Evolutionary conservation across 30 jellyfish, hydroid and myxozoan species (phyloP).

Genomic region (Aurelia aurita complex sp. Pacific): DNA sequence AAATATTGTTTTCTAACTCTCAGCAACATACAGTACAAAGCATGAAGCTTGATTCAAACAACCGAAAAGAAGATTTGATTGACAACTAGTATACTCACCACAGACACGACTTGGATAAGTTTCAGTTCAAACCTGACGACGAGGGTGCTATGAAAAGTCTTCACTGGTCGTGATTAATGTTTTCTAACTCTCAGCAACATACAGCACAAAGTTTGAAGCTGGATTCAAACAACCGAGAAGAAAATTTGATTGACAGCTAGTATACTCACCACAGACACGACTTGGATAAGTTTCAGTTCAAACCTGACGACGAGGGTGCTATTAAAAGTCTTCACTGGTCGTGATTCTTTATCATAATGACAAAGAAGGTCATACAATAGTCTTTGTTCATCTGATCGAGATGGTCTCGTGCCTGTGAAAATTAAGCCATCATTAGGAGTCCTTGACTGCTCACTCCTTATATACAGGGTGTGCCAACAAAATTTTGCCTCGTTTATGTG

Average conservation of each 20-base stretch:
- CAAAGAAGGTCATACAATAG: constrained; percentile 58
- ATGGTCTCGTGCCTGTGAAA: constrained; percentile 16
- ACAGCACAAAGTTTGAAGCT: too few relatives aligned
- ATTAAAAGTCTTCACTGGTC: constrained; percentile 38
- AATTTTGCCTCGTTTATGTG: too few relatives aligned
- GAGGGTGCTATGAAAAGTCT: neutral
- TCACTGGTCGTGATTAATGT: constrained; percentile 58
- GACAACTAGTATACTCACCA: constrained; percentile 25
- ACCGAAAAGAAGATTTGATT: too few relatives aligned
- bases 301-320: constrained; percentile 34
- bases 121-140: constrained; percentile 53
- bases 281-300: constrained; percentile 67
- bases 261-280: constrained; percentile 60
- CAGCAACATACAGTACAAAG: too few relatives aligned
- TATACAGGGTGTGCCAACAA: too few relatives aligned
- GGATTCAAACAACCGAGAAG: too few relatives aligned
- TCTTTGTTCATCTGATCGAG: constrained; percentile 51
- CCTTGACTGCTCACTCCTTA: too few relatives aligned
- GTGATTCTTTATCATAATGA: constrained; percentile 62
- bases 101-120: constrained; percentile 67
- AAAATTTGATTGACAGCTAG: too few relatives aligned
- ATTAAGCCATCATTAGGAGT: too few relatives aligned
- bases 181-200: too few relatives aligned
- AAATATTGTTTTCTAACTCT: too few relatives aligned
- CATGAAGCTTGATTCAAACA: too few relatives aligned